These are phyloP conservation scores for Microtus oregoni DNA, from an alignment of 2,113 vertebrate genomes.

Conservation along the genomic window DNA sequence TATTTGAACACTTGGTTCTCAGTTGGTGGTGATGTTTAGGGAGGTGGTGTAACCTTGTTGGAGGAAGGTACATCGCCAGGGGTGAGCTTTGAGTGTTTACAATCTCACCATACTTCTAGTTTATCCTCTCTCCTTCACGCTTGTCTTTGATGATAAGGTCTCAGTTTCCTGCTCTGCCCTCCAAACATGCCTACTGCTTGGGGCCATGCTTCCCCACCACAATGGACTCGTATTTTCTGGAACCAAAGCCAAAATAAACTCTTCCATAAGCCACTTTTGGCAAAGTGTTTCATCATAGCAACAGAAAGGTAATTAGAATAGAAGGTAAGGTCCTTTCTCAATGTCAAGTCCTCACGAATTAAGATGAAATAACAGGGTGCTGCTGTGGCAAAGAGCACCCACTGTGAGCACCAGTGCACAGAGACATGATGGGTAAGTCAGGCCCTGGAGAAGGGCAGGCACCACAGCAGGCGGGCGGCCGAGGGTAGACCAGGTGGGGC, in stretches of 20 bases:
- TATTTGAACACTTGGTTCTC: not conserved
- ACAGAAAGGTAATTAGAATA: not conserved
- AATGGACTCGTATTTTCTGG: not conserved
- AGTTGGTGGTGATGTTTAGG: not conserved
- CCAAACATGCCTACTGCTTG: not conserved
- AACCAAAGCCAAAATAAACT: not conserved
- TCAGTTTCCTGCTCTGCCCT: not conserved
- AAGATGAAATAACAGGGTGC: too few species aligned
- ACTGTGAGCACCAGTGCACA: not conserved
- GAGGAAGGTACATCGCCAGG: not conserved
- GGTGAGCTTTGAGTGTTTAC: too few species aligned
- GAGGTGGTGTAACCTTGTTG: not conserved
- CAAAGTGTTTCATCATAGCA: not conserved
- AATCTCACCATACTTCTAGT: not conserved
- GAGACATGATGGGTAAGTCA: not conserved
- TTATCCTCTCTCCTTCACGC: not conserved
- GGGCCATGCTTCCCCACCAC: not conserved
- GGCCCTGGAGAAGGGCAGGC: not conserved
- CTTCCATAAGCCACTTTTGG: not conserved
- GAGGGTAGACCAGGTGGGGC: not conserved
- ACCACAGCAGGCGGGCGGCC: not conserved
- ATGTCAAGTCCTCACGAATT: not conserved
- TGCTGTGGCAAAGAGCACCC: not conserved
- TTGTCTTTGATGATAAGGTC: not conserved
- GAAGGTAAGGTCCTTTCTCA: not conserved